These are phyloP conservation scores for Rugalucina vietnamica DNA, from an alignment of 2,888 invertebrate species.

Conservation along the genomic window DNA sequence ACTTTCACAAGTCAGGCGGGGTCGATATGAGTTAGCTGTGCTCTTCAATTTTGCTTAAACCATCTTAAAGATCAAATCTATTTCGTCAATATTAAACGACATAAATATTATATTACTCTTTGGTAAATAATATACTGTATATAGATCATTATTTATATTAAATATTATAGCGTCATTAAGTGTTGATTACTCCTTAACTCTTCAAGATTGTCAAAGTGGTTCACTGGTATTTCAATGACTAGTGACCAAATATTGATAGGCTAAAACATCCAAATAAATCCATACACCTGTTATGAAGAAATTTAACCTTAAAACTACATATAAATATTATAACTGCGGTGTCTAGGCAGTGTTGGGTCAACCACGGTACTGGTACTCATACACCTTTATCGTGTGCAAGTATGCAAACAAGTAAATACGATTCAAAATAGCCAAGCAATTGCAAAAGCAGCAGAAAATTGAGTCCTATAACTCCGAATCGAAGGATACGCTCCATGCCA, in stretches of 20 bases:
- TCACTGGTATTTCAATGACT: neutral
- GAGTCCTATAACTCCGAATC: too few relatives aligned
- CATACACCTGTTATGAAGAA: neutral
- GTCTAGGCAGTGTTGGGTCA: too few relatives aligned
- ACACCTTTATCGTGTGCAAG: too few relatives aligned
- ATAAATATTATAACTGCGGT: too few relatives aligned
- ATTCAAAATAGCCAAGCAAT: too few relatives aligned
- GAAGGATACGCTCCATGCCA: too few relatives aligned
- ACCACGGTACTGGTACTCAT: too few relatives aligned
- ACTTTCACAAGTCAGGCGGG: too few relatives aligned
- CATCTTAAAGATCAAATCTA: neutral
- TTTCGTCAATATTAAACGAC: neutral
- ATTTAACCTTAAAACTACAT: too few relatives aligned
- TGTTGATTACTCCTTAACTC: neutral
- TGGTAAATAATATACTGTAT: neutral
- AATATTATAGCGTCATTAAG: neutral
- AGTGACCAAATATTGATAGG: neutral
- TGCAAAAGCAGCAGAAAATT: too few relatives aligned
- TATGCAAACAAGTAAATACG: too few relatives aligned
- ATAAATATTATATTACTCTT: neutral
- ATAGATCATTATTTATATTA: neutral
- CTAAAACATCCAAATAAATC: neutral
- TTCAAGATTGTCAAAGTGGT: neutral
- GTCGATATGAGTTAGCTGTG: neutral
- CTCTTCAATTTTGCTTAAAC: neutral